These are phyloP conservation scores for Chironomus riparius DNA, from an alignment of 2,888 invertebrate species.

Conservation along the genomic window DNA sequence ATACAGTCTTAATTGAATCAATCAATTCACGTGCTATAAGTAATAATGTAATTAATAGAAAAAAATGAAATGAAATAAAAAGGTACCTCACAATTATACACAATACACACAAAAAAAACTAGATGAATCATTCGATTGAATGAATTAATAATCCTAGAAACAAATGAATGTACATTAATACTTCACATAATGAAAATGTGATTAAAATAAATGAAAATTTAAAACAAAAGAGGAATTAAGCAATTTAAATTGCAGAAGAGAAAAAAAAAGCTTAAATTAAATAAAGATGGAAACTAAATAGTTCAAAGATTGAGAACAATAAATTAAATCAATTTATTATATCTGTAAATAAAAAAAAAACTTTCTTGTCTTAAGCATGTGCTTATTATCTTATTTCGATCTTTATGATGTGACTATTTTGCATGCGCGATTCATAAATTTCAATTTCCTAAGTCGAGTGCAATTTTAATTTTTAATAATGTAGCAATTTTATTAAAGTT, in stretches of 20 bases:
- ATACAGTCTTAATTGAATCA: conserved; percentile 13
- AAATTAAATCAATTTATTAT: neutral
- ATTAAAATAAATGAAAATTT: too few relatives aligned
- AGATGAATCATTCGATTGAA: neutral
- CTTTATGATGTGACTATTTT: neutral
- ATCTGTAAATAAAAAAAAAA: neutral
- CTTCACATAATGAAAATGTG: neutral
- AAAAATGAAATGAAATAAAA: too few relatives aligned
- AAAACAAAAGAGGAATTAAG: neutral
- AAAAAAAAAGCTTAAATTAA: too few relatives aligned
- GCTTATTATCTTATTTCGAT: neutral
- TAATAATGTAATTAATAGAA: neutral
- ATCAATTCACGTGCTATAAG: conserved; percentile 30
- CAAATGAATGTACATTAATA: neutral
- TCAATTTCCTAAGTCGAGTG: conserved; percentile 22
- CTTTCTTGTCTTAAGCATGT: neutral
- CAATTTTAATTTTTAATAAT: conserved; percentile 12
- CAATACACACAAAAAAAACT: neutral
- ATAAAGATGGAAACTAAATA: neutral
- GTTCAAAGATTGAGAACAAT: neutral
- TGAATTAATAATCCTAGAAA: neutral
- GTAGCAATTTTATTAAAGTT: neutral
- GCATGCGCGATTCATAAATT: neutral
- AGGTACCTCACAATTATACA: conserved; percentile 27
- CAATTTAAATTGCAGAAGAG: neutral